Conservation (phyloP, 2,797 vertebrate genomes). For the Clarias laeviceps region DNA sequence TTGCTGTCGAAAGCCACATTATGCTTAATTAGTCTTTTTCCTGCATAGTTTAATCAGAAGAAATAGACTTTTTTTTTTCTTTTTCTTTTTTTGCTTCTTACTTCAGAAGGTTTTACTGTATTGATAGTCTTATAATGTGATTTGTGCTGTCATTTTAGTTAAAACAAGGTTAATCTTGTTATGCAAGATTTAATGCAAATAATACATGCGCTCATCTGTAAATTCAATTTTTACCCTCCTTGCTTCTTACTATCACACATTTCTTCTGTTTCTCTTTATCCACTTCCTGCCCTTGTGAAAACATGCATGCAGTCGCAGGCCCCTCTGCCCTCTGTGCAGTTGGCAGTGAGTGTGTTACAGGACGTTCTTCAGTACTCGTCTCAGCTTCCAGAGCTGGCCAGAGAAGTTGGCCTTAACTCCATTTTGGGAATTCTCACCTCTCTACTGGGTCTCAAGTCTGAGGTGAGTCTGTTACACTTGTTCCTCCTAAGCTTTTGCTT, state of each 20-base stretch:
- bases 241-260: not conserved
- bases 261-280: not conserved
- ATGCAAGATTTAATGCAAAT: not conserved
- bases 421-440: constrained; percentile 88
- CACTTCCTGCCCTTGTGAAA: not conserved
- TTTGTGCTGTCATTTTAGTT: not conserved
- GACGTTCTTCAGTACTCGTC: constrained; percentile 85
- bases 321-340: constrained; percentile 79
- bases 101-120: not conserved
- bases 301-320: constrained; percentile 80
- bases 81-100: not conserved
- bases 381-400: constrained; percentile 81
- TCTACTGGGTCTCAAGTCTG: constrained; percentile 83
- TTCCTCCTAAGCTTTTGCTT: not conserved
- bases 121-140: not conserved
- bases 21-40: not conserved
- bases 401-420: constrained; percentile 87
- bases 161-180: not conserved
- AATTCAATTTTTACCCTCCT: not conserved
- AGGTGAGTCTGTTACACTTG: constrained; percentile 69
- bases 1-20: not conserved
- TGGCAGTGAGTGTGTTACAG: constrained; percentile 81
- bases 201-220: not conserved
- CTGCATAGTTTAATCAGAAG: not conserved
- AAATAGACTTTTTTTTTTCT: not conserved